These are phyloP conservation scores for Baryphthengus martii DNA, from an alignment of 2,113 vertebrate species.

Conservation along the genomic window DNA sequence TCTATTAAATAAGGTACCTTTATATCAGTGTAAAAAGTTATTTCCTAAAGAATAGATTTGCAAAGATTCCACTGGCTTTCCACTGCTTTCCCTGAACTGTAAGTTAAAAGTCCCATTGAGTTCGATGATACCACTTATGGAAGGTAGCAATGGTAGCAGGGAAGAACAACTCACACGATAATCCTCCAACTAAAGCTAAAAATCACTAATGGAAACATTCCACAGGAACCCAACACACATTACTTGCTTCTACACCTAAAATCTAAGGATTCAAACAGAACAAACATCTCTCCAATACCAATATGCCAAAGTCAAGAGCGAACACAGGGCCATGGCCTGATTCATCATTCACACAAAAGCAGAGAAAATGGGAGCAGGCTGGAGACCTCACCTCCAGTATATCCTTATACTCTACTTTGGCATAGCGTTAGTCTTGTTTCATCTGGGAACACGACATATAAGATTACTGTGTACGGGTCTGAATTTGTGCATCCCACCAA, in stretches of 20 bases:
- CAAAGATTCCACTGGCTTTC: background rate
- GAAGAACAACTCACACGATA: background rate
- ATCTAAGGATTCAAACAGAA: background rate
- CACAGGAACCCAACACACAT: background rate
- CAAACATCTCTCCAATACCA: background rate
- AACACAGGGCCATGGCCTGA: background rate
- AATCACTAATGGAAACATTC: background rate
- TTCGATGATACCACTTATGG: background rate
- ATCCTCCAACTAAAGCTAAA: background rate
- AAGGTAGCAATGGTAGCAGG: background rate
- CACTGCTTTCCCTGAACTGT: background rate
- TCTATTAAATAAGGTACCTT: background rate
- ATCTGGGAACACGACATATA: fast-evolving
- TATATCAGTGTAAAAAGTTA: background rate
- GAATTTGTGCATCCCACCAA: background rate
- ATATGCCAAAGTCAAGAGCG: fast-evolving
- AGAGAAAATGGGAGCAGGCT: background rate
- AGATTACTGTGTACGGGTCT: background rate
- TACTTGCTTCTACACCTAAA: background rate
- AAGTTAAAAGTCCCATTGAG: background rate
- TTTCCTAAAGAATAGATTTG: background rate
- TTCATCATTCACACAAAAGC: background rate
- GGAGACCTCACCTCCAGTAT: background rate
- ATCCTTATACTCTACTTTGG: background rate
- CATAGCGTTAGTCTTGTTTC: background rate